Base-by-base conservation (phyloP, 2,888 invertebrate genomes). In the Thelaira solivaga region DNA sequence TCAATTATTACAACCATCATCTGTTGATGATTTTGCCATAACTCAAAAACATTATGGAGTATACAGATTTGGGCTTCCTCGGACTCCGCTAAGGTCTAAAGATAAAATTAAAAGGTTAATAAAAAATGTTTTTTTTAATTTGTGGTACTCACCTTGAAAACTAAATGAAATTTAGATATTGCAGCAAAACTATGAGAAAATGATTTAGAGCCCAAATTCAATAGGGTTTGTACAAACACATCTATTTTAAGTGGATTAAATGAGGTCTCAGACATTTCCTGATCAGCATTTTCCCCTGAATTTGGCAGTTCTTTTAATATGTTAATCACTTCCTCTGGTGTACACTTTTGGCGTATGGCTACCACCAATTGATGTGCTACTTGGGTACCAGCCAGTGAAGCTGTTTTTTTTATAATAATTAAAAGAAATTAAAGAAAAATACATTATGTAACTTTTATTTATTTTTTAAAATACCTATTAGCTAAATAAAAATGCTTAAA, bases 131-230 rank as follows among this genome's bases (percentile, higher is more conserved):
- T 11, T n/a, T 34, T 3, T 7, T 2, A 57, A 43, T 13, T 39
- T 45, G 10, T n/a, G n/a, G n/a, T 18, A 84, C 87, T 85, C 83
- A 95, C 96, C 91, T 96, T 96, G 85, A 96, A 96, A 2, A 96
- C 96, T 86, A 94, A 93, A 89, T 96, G 95, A 85, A 96, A 99
- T 91, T 98, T 99, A 43, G 97, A 97, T 81, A 99, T 95, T n/a
- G 98, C 99, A 5, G 99, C 97, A 89, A 99, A 98, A 83, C 97
- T 97, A 87, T 99, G 99, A 75, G 98, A 98, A 88, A 99, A 97
- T 83, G 98, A 98, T 90, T 99, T 99, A 59, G 96, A 95, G 34
- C 98, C 99, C 72, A 98, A 91, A 88, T 97, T 95, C 4, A 99
- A 91, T 59, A 99, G 88, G 0, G 97, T 97, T 86, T 98, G 97